Conservation (phyloP, 2,888 invertebrate species). For the Hirtodrosophila confusa region DNA sequence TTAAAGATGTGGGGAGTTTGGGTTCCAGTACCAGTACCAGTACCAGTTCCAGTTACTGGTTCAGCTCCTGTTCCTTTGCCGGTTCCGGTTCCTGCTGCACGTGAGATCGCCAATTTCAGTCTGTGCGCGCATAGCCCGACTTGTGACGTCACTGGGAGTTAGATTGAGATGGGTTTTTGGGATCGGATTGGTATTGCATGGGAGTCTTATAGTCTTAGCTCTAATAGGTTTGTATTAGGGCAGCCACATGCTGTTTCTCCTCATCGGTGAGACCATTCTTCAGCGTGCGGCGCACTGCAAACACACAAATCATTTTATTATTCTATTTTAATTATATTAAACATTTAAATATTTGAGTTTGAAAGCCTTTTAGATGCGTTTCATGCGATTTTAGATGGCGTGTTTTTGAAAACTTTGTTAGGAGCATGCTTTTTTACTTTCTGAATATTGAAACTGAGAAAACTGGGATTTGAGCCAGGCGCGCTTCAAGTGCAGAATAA, state of each 20-base stretch:
- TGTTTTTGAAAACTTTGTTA: constrained; percentile 20
- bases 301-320: constrained; percentile 4
- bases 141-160: constrained; percentile 73
- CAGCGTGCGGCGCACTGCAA: constrained; percentile 91
- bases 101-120: constrained; percentile 76
- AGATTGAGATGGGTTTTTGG: constrained; percentile 5
- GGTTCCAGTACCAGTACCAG: constrained; percentile 17
- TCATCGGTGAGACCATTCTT: constrained; percentile 92
- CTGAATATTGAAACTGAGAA: too few relatives aligned
- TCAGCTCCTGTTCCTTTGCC: constrained; percentile 5
- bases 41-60: constrained; percentile 1
- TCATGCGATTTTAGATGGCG: constrained; percentile 35
- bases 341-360: not conserved
- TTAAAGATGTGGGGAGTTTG: constrained; percentile 20
- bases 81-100: constrained; percentile 35
- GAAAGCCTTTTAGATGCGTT: constrained; percentile 4
- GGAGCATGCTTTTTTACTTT: constrained; percentile 35
- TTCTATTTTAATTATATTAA: not conserved
- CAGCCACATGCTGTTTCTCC: constrained; percentile 91
- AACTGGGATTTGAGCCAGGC: too few relatives aligned
- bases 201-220: constrained; percentile 22
- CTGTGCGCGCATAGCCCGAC: constrained; percentile 64
- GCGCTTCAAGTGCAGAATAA: too few relatives aligned
- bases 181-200: constrained; percentile 1
- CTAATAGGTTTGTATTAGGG: constrained; percentile 90